Base-by-base conservation (phyloP, 1,140 invertebrate genomes). In the Cherax quadricarinatus region DNA sequence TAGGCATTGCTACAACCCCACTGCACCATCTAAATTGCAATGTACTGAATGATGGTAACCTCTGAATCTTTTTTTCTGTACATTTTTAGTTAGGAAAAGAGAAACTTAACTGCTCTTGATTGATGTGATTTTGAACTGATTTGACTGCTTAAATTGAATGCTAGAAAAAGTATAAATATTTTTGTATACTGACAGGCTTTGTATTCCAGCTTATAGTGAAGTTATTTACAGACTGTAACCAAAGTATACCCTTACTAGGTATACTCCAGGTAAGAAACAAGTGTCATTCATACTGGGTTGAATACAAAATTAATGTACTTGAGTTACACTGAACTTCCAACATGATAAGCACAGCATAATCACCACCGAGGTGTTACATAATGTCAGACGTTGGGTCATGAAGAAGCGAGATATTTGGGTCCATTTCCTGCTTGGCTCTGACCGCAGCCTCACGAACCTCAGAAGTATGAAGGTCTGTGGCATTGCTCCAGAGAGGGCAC, bases 401-500 rank as follows among this genome's bases (percentile, higher is more conserved):
- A 2, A 89, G 41, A 1, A 89, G 88, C 0, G 18, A n/a, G 16
- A 89, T 51, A 24, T 12, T 30, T 14, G 79, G 79, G 62, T 83
- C 60, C 79, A 89, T 4, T 60, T 81, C 88, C 80, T 82, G 24
- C 80, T 53, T 48, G 30, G 57, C 88, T 41, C 30, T 51, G 18
- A 21, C 16, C 1, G 88, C 88, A 18, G 88, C 88, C 41, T 62
- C 57, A 16, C 88, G 78, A 30, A 89, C 80, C 18, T 89, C 80
- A 41, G 57, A 30, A 7, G 57, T 70, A 60, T 89, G 88, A 1
- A 89, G 79, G 30, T 66, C 88, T 21, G 30, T 4, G 3, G 80
- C 14, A 30, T 83, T 89, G n/a, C 57, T 82, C 41, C 62, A 89
- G n/a, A 82, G 51, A 2, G 88, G 88, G n/a, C 88, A 89, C 24